These are phyloP conservation scores for Callyntrura sp. DNA, from an alignment of 2,888 invertebrate species.

Conservation along the genomic window DNA sequence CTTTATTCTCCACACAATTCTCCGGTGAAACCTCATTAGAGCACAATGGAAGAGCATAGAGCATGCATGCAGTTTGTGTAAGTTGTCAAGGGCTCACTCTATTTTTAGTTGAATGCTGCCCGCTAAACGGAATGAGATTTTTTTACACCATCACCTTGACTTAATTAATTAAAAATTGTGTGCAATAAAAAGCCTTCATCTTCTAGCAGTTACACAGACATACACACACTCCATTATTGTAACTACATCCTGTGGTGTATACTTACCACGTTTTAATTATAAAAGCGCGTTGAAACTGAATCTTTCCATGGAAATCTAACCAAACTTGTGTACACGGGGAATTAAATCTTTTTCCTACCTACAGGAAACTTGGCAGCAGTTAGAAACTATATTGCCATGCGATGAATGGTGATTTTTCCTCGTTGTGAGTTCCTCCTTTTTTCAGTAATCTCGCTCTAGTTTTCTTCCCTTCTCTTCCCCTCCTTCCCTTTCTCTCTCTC, in stretches of 20 bases:
- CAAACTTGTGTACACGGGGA: constrained; percentile 32
- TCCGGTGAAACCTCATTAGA: no score
- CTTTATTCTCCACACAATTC: no score
- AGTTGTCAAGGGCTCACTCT: not conserved
- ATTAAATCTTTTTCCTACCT: constrained; percentile 56
- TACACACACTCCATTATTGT: constrained; percentile 27
- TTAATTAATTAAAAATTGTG: constrained; percentile 37
- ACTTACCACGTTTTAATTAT: constrained; percentile 5
- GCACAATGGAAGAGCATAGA: not conserved
- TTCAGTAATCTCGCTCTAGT: not conserved
- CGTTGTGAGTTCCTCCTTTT: not conserved
- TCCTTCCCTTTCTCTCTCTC: not conserved
- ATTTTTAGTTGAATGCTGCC: not conserved
- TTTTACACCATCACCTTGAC: not conserved
- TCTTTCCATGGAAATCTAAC: constrained; percentile 13
- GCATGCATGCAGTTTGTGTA: not conserved
- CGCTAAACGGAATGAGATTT: not conserved
- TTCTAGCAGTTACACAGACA: not conserved
- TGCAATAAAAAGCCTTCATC: not conserved
- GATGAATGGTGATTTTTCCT: constrained; percentile 52
- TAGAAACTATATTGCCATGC: constrained; percentile 30
- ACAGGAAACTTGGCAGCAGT: constrained; percentile 47
- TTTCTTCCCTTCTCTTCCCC: not conserved
- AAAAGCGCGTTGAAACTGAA: constrained; percentile 3
- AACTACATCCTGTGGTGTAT: constrained; percentile 21